A percentile compares a stretch with the other conserved stretches of the same genome.
Evolutionary conservation across 2,113 vertebrate species (phyloP).

Genomic region (Nothobranchius kuhntae): DNA sequence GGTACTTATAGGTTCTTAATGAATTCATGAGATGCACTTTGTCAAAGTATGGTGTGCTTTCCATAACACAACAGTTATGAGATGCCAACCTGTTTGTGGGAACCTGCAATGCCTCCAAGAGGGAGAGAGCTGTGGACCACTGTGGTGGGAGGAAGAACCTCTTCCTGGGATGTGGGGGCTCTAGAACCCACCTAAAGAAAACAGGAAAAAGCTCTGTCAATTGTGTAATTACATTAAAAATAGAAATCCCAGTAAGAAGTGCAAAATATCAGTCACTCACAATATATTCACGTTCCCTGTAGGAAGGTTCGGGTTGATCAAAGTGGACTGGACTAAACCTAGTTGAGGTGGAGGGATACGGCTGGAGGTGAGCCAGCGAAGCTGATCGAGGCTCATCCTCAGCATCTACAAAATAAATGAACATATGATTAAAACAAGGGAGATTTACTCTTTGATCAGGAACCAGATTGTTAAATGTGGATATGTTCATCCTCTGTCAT

Average conservation of each 20-base stretch:
- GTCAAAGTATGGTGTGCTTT: not conserved
- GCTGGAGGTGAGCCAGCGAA: conserved; percentile 66
- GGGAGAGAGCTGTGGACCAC: conserved; percentile 66
- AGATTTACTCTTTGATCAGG: too few species aligned
- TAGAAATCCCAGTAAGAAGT: not conserved
- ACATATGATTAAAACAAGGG: not conserved
- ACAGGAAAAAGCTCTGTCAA: not conserved
- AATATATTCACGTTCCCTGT: conserved; percentile 65
- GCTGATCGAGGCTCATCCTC: conserved; percentile 75
- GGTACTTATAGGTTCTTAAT: not conserved
- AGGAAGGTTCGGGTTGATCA: conserved; percentile 58
- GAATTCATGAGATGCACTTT: too few species aligned
- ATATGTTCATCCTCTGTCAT: not conserved
- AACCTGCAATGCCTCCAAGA: conserved; percentile 65
- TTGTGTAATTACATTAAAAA: not conserved
- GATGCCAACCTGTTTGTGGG: conserved; percentile 79
- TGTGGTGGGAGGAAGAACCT: conserved; percentile 62
- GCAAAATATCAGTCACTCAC: conserved; percentile 15
- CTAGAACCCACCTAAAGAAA: conserved; percentile 67
- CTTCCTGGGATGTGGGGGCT: conserved; percentile 72
- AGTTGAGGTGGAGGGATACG: conserved; percentile 54
- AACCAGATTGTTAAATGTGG: too few species aligned
- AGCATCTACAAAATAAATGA: conserved; percentile 64
- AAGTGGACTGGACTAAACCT: conserved; percentile 71
- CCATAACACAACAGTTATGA: not conserved